Conservation (phyloP, 2,888 invertebrate genomes). For the Xanthostigma xanthostigma region DNA sequence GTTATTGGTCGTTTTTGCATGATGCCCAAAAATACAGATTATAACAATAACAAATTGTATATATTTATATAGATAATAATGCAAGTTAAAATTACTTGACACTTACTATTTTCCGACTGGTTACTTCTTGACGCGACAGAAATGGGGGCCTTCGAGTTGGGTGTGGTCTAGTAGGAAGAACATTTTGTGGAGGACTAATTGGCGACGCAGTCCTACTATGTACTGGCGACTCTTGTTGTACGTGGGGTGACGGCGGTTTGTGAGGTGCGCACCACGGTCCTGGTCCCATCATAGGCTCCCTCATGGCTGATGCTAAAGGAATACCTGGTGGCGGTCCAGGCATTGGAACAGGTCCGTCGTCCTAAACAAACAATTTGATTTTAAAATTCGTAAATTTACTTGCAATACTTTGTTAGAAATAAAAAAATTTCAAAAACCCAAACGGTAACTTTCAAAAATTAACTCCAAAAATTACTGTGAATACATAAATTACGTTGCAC, state of each 20-base stretch:
- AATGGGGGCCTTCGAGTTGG: not conserved
- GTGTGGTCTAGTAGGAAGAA: not conserved
- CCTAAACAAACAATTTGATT: not conserved
- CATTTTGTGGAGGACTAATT: constrained; percentile 1
- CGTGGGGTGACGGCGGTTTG: constrained; percentile 3
- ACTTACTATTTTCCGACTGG: constrained; percentile 2
- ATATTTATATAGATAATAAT: not conserved
- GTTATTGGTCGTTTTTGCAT: no score
- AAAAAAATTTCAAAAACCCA: constrained; percentile 1
- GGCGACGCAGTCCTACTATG: constrained; percentile 6
- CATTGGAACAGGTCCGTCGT: constrained; percentile 3
- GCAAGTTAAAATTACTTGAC: not conserved
- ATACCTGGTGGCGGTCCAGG: constrained; percentile 31
- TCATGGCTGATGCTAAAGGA: constrained; percentile 19
- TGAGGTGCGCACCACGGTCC: constrained; percentile 3
- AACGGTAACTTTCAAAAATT: not conserved
- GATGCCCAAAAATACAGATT: no score
- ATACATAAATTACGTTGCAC: not conserved
- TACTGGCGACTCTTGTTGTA: constrained; percentile 4
- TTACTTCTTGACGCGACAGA: constrained; percentile 1
- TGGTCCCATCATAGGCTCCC: constrained; percentile 11
- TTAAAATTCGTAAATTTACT: no score
- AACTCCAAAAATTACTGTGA: constrained; percentile 2
- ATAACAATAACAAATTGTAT: not conserved
- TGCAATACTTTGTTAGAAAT: not conserved